Conservation (phyloP, 2,888 invertebrate genomes). For the Ophion ellenae region DNA sequence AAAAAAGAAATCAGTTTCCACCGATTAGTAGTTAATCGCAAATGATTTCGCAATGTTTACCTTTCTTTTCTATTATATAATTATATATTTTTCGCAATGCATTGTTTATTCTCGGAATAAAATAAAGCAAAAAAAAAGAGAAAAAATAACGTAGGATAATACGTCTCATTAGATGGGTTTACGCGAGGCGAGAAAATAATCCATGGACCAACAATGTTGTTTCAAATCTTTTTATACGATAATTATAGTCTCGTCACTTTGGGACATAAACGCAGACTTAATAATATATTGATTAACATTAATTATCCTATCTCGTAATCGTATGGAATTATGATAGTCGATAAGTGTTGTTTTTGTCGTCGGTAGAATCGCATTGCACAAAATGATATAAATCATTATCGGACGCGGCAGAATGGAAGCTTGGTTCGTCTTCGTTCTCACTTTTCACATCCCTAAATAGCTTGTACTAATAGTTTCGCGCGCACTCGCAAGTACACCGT, state of each 20-base stretch:
- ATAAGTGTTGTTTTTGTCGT: conserved; percentile 14
- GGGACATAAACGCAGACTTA: conserved; percentile 63
- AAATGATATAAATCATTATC: conserved; percentile 57
- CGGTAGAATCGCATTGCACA: conserved; percentile 67
- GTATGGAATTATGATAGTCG: conserved; percentile 60
- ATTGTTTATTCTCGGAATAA: not conserved
- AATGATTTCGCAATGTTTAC: not conserved
- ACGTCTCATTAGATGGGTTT: not conserved
- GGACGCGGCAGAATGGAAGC: conserved; percentile 54
- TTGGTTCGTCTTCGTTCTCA: conserved; percentile 36
- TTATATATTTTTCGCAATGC: conserved; percentile 28
- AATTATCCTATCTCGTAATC: conserved; percentile 9
- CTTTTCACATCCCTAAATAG: conserved; percentile 14
- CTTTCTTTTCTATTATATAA: conserved; percentile 38
- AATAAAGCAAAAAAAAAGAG: not conserved
- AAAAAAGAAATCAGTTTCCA: conserved; percentile 84
- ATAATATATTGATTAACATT: conserved; percentile 27
- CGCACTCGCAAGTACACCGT: conserved; percentile 1
- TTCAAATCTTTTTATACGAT: conserved; percentile 50
- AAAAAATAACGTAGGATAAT: not conserved
- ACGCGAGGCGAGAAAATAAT: not conserved
- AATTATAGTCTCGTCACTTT: conserved; percentile 65
- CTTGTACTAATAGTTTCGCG: conserved; percentile 32
- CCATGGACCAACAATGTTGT: conserved; percentile 3
- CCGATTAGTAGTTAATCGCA: conserved; percentile 63